phyloP scores from a whole-genome alignment of 1,140 invertebrate species.

The Zaprionus africanus region DNA sequence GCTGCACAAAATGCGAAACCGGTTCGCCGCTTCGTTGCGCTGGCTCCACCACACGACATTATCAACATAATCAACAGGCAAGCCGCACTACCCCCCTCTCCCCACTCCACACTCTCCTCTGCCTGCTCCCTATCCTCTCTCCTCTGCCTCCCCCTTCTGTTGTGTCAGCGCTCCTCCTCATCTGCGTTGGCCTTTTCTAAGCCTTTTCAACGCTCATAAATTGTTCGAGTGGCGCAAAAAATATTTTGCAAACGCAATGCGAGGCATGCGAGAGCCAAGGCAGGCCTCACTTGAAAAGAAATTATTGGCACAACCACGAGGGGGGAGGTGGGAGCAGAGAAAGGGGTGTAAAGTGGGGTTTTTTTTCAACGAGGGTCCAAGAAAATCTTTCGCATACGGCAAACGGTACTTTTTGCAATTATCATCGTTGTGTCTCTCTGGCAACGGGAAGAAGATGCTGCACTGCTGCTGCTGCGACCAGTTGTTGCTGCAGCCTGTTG shows the following conservation, averaged over 20 bases:
- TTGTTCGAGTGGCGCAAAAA: slow-evolving; percentile 67
- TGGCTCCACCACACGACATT: slow-evolving; percentile 62
- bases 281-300: slow-evolving; percentile 35
- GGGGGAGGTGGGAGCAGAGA: background rate
- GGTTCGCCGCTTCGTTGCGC: slow-evolving; percentile 40
- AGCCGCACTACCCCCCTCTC: background rate
- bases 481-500: slow-evolving; percentile 16
- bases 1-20: slow-evolving; percentile 48
- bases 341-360: background rate
- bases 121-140: background rate
- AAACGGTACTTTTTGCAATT: slow-evolving; percentile 81
- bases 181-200: slow-evolving; percentile 45
- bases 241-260: slow-evolving; percentile 80
- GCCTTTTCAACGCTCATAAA: slow-evolving; percentile 82
- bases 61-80: slow-evolving; percentile 79
- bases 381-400: slow-evolving; percentile 75
- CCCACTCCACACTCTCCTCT: background rate
- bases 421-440: slow-evolving; percentile 74
- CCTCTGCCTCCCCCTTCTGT: no score
- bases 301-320: slow-evolving; percentile 38
- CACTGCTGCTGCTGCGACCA: background rate
- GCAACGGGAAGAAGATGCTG: slow-evolving; percentile 26
- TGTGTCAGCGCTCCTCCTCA: background rate
- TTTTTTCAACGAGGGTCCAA: slow-evolving; percentile 17
- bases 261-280: slow-evolving; percentile 43